phyloP scores from a whole-genome alignment of 2,888 invertebrate genomes.

The Halocaridina rubra region DNA sequence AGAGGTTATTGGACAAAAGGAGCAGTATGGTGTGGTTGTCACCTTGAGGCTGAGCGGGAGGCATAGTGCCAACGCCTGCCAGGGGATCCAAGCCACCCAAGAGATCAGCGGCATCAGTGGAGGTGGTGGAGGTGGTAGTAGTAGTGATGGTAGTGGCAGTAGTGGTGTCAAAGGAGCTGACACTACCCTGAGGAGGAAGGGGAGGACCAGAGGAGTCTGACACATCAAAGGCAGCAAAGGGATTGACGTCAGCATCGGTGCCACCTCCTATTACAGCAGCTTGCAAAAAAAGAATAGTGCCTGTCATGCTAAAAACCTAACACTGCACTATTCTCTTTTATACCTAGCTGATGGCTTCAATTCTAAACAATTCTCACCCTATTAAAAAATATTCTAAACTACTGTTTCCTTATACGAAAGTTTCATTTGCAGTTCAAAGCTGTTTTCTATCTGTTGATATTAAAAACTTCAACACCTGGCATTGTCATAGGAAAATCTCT shows the following conservation, averaged over 20 bases:
- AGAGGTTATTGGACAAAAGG: not conserved
- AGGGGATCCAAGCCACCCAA: slow-evolving; percentile 41
- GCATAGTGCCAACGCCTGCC: slow-evolving; percentile 41
- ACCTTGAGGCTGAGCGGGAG: slow-evolving; percentile 44
- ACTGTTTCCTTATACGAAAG: no score
- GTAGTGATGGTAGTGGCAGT: slow-evolving; percentile 35
- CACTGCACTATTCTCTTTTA: no score
- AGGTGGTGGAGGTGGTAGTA: slow-evolving; percentile 40
- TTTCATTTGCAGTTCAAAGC: no score
- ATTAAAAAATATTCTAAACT: no score
- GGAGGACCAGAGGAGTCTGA: slow-evolving; percentile 43
- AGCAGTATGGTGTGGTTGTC: slow-evolving; percentile 28
- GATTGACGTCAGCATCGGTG: slow-evolving; percentile 39
- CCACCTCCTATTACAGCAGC: slow-evolving; percentile 39
- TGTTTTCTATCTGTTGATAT: no score
- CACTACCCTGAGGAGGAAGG: slow-evolving; percentile 41
- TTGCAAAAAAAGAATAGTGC: slow-evolving; percentile 43
- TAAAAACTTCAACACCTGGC: no score
- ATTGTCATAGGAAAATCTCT: no score
- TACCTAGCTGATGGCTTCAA: no score
- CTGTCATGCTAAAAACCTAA: not conserved
- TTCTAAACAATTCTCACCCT: no score
- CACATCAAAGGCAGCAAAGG: slow-evolving; percentile 44
- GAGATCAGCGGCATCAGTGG: slow-evolving; percentile 33
- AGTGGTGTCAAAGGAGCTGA: slow-evolving; percentile 23